Base-by-base conservation (phyloP, 2,888 invertebrate genomes). In the Zelleria hepariella region DNA sequence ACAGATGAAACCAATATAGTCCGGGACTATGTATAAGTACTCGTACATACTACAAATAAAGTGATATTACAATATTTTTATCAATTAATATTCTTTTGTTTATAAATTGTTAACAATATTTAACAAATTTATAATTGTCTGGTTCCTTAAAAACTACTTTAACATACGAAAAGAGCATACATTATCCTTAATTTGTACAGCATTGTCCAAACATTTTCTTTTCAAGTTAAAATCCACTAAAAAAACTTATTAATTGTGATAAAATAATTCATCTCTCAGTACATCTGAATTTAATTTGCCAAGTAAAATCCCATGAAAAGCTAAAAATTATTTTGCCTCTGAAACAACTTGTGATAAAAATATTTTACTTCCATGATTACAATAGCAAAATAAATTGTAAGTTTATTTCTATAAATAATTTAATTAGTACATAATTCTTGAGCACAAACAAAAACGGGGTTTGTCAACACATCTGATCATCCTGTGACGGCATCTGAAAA, bases 381-480 rank as follows among this genome's bases (percentile, higher is more conserved):
- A 32, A 10, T 42, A 42, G 32, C 32, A 42, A 42, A 42, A 42
- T 42, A 15, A 42, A 10, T 42, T 10, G 8, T 32, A 10, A 10
- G 32, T 42, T 10, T 42, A 42, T 42, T 42, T 42, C 32, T 15
- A 42, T 42, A 42, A 49, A 49, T 49, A 49, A 49, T 18, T 49
- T 53, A 59, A 47, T 32, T 62, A 23, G 56, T 58, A 57, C 27
- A 55, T 55, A 51, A 47, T n/a, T n/a, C 48, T 59, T 51, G 51
- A 55, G 26, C 23, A 59, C 47, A 42, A 58, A 51, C 15, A 5
- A 54, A 15, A 18, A 21, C n/a, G 5, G 49, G 20, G n/a, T 62
- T 57, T 66, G 78, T 85, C 83, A 87, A 84, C 85, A 86, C 86
- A 87, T 87, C 69, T 89, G 83, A 66, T 89, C 86, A 67, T 89